Evolutionary conservation across 1,140 invertebrate genomes (phyloP).

Genomic region (Drosophila bifasciata): DNA sequence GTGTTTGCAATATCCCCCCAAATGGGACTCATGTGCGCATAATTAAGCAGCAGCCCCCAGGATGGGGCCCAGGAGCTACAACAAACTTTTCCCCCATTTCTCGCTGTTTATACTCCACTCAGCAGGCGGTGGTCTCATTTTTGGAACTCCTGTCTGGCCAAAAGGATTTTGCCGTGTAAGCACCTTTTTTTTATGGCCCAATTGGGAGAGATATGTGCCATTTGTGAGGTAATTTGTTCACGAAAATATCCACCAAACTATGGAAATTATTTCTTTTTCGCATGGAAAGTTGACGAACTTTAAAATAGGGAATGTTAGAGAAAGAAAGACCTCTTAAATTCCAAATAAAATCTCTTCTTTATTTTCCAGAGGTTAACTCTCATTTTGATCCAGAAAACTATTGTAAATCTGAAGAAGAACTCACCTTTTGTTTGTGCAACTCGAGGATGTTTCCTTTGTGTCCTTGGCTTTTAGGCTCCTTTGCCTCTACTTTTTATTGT

Average conservation of each 20-base stretch:
- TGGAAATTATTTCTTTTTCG: too few species aligned
- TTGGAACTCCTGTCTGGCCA: not conserved
- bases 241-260: too few species aligned
- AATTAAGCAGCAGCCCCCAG: slow-evolving; percentile 38
- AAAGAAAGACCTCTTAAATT: too few species aligned
- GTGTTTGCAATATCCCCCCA: not conserved
- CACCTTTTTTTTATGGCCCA: too few species aligned
- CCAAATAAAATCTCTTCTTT: too few species aligned
- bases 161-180: too few species aligned
- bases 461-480: slow-evolving; percentile 3
- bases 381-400: not conserved
- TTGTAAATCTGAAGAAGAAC: not conserved
- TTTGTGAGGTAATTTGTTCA: too few species aligned
- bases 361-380: not conserved
- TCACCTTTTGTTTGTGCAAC: slow-evolving; percentile 27
- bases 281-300: too few species aligned
- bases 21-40: slow-evolving; percentile 52
- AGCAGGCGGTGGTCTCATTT: not conserved
- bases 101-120: not conserved
- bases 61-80: slow-evolving; percentile 2
- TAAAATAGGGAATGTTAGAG: too few species aligned
- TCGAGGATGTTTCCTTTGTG: slow-evolving; percentile 13
- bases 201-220: too few species aligned
- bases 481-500: slow-evolving; percentile 4
- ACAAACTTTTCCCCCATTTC: slow-evolving; percentile 1